Percentiles rank a stretch among this genome's conserved stretches.
These are phyloP conservation scores for Drosophila tropicalis DNA, from an alignment of 1,140 invertebrate genomes.

Conservation along the genomic window DNA sequence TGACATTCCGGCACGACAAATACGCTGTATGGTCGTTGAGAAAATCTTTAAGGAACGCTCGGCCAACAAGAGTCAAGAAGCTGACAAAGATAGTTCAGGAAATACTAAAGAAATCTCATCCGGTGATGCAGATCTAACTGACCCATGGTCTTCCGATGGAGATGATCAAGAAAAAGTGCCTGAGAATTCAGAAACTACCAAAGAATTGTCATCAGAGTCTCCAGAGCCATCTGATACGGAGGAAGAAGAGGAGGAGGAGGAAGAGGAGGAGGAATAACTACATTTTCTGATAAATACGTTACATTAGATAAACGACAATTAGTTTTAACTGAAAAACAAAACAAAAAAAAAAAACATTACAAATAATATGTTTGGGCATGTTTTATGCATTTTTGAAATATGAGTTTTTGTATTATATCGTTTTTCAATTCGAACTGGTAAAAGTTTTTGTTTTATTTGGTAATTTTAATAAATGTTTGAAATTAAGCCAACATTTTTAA, in stretches of 20 bases:
- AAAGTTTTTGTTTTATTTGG: neutral
- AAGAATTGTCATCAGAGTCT: slow-evolving; percentile 1
- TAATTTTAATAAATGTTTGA: neutral
- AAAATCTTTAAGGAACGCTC: slow-evolving; percentile 51
- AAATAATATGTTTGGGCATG: neutral
- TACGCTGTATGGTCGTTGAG: slow-evolving; percentile 83
- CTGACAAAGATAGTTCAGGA: neutral
- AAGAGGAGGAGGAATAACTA: neutral
- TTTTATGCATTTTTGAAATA: neutral
- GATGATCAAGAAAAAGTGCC: neutral
- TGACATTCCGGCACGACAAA: slow-evolving; percentile 85
- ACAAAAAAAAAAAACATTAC: no score
- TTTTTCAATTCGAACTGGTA: no score
- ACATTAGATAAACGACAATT: no score
- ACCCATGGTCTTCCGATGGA: neutral
- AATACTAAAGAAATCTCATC: neutral
- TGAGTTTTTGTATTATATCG: neutral
- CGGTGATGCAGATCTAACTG: neutral
- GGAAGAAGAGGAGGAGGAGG: neutral
- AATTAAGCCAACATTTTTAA: neutral
- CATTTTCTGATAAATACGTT: no score
- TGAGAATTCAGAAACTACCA: neutral
- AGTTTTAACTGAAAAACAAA: no score
- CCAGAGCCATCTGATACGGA: neutral
- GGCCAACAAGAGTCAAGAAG: neutral